phyloP scores from a whole-genome alignment of 2,888 invertebrate species.

The Hecatera dysodea region DNA sequence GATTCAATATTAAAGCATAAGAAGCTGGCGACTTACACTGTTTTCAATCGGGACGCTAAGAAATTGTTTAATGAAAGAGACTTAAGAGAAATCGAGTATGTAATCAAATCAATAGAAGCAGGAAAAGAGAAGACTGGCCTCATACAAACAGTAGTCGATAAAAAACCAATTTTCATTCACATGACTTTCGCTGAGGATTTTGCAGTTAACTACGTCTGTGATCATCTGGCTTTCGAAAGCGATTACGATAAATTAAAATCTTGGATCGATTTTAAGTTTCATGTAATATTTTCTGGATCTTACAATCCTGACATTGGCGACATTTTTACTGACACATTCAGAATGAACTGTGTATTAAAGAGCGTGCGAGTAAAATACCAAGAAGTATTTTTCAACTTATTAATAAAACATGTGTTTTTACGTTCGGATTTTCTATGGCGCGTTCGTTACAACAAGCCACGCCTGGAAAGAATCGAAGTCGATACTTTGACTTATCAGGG shows the following conservation, averaged over 20 bases:
- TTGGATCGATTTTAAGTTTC: neutral
- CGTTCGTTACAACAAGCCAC: neutral
- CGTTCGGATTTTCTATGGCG: neutral
- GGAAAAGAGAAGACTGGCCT: conserved; percentile 47
- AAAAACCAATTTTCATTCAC: conserved; percentile 39
- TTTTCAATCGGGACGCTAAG: conserved; percentile 10
- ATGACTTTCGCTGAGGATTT: conserved; percentile 42
- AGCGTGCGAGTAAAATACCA: neutral
- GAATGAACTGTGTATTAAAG: neutral
- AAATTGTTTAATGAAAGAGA: conserved; percentile 25
- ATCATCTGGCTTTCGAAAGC: conserved; percentile 28
- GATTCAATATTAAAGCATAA: conserved; percentile 45
- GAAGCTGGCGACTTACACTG: conserved; percentile 43
- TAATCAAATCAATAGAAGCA: conserved; percentile 20
- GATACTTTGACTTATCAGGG: neutral
- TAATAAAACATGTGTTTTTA: neutral
- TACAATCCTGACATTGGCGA: neutral
- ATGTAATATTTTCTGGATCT: neutral
- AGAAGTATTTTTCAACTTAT: neutral
- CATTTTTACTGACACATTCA: neutral
- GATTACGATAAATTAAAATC: neutral
- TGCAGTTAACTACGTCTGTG: conserved; percentile 47
- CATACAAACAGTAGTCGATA: conserved; percentile 32
- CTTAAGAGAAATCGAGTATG: conserved; percentile 23
- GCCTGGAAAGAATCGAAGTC: neutral